phyloP scores from a whole-genome alignment of 2,113 vertebrate genomes.

The Austrofundulus limnaeus region DNA sequence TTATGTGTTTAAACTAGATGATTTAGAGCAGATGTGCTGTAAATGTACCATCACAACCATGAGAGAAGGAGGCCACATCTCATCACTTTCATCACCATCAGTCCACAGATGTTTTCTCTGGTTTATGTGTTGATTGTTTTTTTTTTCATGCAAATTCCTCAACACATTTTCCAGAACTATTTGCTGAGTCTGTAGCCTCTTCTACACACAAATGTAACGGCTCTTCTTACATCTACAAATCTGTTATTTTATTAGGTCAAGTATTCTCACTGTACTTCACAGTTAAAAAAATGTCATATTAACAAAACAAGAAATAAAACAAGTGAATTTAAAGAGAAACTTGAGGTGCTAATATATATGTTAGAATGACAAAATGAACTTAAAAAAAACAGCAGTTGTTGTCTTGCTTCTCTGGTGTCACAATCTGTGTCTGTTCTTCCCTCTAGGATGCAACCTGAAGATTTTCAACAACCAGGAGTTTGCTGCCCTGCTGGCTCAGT shows the following conservation, averaged over 20 bases:
- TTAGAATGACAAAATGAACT: too few relatives aligned
- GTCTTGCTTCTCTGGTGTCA: background rate
- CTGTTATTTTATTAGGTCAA: background rate
- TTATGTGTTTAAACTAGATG: conserved; percentile 1
- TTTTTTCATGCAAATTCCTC: too few relatives aligned
- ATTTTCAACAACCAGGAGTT: conserved; percentile 99
- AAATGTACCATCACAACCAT: conserved; percentile 1
- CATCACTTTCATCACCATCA: conserved; percentile 1
- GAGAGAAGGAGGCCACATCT: background rate
- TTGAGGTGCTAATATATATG: background rate
- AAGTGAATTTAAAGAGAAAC: background rate
- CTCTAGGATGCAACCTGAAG: conserved; percentile 95
- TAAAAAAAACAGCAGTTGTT: too few relatives aligned
- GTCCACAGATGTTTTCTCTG: background rate
- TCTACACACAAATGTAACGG: too few relatives aligned
- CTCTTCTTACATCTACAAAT: too few relatives aligned
- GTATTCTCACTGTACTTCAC: too few relatives aligned
- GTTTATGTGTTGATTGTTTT: too few relatives aligned
- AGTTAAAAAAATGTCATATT: too few relatives aligned
- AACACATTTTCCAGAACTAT: background rate
- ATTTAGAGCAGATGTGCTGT: conserved; percentile 12
- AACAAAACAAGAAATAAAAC: too few relatives aligned
- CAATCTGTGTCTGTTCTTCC: background rate
- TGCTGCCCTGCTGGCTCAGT: conserved; percentile 93
- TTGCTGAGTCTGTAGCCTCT: too few relatives aligned